A percentile compares a stretch with the other conserved stretches of the same genome.
phyloP scores from a whole-genome alignment of 2,797 vertebrate species.

The Botia almorhae region DNA sequence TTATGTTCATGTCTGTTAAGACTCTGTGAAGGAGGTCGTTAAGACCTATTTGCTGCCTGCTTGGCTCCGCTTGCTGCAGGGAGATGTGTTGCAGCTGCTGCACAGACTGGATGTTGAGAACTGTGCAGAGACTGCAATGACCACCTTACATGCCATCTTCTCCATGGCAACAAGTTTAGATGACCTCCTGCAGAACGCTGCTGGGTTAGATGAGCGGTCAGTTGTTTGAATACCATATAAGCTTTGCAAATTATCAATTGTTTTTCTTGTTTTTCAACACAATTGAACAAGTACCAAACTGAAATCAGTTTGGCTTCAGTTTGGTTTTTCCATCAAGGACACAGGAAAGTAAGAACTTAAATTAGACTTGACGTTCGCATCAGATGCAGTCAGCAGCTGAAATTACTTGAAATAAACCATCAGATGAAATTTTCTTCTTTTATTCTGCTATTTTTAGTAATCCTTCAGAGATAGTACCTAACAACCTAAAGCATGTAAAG shows the following conservation, averaged over 20 bases:
- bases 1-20: conserved; percentile 65
- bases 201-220: conserved; percentile 84
- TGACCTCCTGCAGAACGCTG: conserved; percentile 78
- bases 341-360: too few relatives aligned
- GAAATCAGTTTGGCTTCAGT: neutral
- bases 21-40: conserved; percentile 84
- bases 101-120: conserved; percentile 94
- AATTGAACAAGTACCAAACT: neutral
- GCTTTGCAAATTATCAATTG: neutral
- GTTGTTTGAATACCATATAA: neutral
- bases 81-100: conserved; percentile 86
- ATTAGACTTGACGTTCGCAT: too few relatives aligned
- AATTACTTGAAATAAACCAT: too few relatives aligned
- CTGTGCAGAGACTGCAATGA: conserved; percentile 84
- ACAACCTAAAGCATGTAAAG: too few relatives aligned
- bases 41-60: conserved; percentile 84
- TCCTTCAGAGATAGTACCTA: too few relatives aligned
- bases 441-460: too few relatives aligned
- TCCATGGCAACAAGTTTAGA: conserved; percentile 67
- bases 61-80: conserved; percentile 85
- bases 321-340: neutral
- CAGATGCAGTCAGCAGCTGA: too few relatives aligned
- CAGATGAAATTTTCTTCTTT: too few relatives aligned
- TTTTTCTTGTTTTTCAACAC: neutral
- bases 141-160: conserved; percentile 83